Base-by-base conservation (phyloP, 2,113 vertebrate species). In the Melozone crissalis region DNA sequence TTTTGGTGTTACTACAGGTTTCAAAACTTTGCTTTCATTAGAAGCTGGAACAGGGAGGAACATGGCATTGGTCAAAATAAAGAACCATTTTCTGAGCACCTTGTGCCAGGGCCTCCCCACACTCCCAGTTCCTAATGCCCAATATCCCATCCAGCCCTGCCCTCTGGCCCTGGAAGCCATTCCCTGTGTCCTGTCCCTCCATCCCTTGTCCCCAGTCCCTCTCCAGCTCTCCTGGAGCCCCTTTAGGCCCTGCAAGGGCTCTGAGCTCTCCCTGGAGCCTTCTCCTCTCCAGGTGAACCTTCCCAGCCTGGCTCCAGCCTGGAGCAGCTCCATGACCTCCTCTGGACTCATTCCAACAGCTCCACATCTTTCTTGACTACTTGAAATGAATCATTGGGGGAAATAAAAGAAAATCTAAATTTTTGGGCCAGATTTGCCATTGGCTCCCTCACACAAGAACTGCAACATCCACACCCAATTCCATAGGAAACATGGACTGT, bases 401-500 rank as follows among this genome's bases (percentile, higher is more conserved):
- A 35, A 26, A 57, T 9, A n/a, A 15, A n/a, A 21, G 8, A 35
- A 59, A 49, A 57, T 6, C 10, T 26, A 4, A 33, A 6, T 17
- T 81, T 69, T 9, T 9, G 27, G 27, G 21, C 17, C 22, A 63
- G 37, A 14, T 11, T 61, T 65, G 15, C 26, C 3, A 1, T 0
- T 44, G 68, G 19, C 22, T 58, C 35, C 14, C 12, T 75, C 19
- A 15, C 20, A 49, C 1, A 55, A 71, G 10, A 47, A 17, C 4
- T 44, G 16, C 54, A 10, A 5, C 19, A 23, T 5, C 11, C 22
- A 11, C 15, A 13, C 17, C 22, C 3, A 10, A 3, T 44, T 44
- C 14, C 3, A 1, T 1, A 5, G 1, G 7, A 43, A 57, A 28
- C 1, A 4, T 2, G 7, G 46, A 49, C 11, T 14, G 1, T 1